phyloP scores from a whole-genome alignment of 2,888 invertebrate genomes.

The Harpalus rubripes region DNA sequence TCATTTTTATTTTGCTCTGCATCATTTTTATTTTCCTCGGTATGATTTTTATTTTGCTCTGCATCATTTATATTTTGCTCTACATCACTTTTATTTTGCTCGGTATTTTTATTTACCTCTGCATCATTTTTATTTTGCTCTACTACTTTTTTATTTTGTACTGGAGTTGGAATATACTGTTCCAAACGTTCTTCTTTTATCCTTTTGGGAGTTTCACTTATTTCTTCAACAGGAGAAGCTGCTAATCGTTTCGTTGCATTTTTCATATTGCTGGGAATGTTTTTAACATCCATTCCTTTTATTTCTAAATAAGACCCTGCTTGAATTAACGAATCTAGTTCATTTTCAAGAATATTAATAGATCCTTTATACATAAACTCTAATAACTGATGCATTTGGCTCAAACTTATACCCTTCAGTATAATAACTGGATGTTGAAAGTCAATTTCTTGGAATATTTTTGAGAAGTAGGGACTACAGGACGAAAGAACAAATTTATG shows the following conservation, averaged over 20 bases:
- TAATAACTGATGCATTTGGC: constrained; percentile 57
- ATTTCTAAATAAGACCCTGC: constrained; percentile 61
- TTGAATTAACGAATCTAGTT: constrained; percentile 58
- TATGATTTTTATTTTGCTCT: too few species aligned
- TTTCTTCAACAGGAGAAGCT: neutral
- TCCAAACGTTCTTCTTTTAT: constrained; percentile 10
- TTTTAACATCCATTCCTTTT: constrained; percentile 64
- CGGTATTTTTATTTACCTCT: too few species aligned
- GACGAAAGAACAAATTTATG: constrained; percentile 61
- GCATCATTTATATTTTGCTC: too few species aligned
- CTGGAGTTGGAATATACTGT: neutral
- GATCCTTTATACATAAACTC: constrained; percentile 65
- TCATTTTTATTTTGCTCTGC: too few species aligned
- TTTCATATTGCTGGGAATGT: constrained; percentile 53
- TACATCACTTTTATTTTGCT: too few species aligned
- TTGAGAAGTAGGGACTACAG: constrained; percentile 62
- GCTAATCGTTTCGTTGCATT: constrained; percentile 27
- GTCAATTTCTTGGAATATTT: constrained; percentile 64
- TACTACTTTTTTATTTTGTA: neutral
- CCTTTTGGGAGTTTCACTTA: neutral
- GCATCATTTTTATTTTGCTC: neutral
- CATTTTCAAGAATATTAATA: constrained; percentile 59
- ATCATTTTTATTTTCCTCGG: too few species aligned
- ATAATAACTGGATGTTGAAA: constrained; percentile 55
- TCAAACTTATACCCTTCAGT: constrained; percentile 52